Conservation (phyloP, 2,113 vertebrate genomes). For the Paramisgurnus dabryanus region DNA sequence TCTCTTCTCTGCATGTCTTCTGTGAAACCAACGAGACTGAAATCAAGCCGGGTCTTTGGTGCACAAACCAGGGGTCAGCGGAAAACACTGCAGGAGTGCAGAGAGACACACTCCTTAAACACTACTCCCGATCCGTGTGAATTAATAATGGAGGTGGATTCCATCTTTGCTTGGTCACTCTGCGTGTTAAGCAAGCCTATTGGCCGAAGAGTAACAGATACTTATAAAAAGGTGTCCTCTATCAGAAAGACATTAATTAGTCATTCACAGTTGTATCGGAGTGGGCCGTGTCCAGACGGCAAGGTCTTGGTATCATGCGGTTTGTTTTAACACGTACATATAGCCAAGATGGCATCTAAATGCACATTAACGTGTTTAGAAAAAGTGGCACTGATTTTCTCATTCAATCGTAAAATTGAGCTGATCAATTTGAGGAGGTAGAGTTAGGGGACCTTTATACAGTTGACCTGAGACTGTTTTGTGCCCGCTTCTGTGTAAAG, state of each 20-base stretch:
- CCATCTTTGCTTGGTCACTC: slow-evolving; percentile 43
- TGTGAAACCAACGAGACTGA: neutral
- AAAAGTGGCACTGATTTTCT: neutral
- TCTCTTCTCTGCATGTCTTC: neutral
- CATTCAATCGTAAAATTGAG: too few species aligned
- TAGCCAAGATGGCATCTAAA: neutral
- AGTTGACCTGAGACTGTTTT: too few species aligned
- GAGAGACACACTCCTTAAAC: slow-evolving; percentile 44
- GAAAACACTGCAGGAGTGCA: slow-evolving; percentile 24
- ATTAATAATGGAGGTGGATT: slow-evolving; percentile 36
- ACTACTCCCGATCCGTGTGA: slow-evolving; percentile 30
- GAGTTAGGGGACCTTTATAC: too few species aligned
- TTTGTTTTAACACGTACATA: slow-evolving; percentile 11
- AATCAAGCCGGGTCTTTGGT: neutral
- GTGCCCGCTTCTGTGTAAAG: too few species aligned
- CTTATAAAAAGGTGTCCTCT: slow-evolving; percentile 42
- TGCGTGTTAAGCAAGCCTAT: slow-evolving; percentile 4
- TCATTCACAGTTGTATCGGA: slow-evolving; percentile 38
- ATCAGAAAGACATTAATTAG: slow-evolving; percentile 38
- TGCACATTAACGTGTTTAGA: neutral
- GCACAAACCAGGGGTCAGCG: neutral
- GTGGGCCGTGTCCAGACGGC: neutral
- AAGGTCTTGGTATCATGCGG: slow-evolving; percentile 2
- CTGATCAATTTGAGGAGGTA: neutral
- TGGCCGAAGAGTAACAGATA: slow-evolving; percentile 37